Base-by-base conservation (phyloP, 2,797 vertebrate species). In the Salmo trutta region DNA sequence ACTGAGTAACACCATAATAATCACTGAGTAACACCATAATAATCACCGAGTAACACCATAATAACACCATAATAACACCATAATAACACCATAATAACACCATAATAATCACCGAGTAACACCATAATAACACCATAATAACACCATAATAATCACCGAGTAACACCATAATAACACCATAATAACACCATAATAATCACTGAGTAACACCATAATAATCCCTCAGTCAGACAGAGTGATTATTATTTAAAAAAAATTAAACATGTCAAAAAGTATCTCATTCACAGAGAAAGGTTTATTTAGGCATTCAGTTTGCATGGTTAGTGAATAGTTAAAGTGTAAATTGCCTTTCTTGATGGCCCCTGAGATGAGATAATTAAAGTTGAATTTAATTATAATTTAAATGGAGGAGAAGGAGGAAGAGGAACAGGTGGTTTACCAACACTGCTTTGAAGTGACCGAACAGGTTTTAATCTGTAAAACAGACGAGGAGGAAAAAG, bases 391-490 rank as follows among this genome's bases (percentile, higher is more conserved):
- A 64, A 64, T 21, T 64, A n/a, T 21, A 12, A 12, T 64, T 64
- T 64, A 47, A 12, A 47, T 41, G 36, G 33, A 36, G 33, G 33
- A 36, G n/a, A 3, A 53, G 14, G 15, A 21, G 21, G 56, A 59
- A n/a, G 19, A 59, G n/a, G 7, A 59, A 59, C 15, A 59, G 19
- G 56, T 59, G 19, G 19, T 21, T n/a, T 3, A n/a, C n/a, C n/a
- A n/a, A n/a, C n/a, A n/a, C n/a, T 81, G 71, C 76, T 79, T 71
- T 69, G 67, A 78, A 67, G 73, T 41, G 41, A 41, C 8, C 2
- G 8, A 41, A 41, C 41, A 41, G 62, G 27, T 2, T 75, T 3
- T 74, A 72, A 68, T 77, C 31, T 51, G 67, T 19, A 36, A 15
- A 27, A 31, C 4, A 68, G 8, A 69, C 33, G 31, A 36, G 31